Conservation (phyloP, 2,888 invertebrate genomes). For the Synanthedon myopaeformis region DNA sequence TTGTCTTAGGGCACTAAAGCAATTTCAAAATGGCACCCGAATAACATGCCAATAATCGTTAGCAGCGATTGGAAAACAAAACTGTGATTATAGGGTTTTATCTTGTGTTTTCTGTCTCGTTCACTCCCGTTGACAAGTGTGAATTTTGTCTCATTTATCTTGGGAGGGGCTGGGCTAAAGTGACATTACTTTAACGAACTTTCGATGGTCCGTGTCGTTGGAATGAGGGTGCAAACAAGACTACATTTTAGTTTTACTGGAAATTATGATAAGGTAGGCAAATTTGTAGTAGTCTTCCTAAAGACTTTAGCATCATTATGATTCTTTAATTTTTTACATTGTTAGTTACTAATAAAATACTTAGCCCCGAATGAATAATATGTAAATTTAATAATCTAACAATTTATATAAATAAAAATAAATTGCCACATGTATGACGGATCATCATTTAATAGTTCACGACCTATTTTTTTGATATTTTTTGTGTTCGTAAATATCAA, state of each 20-base stretch:
- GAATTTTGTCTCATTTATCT: conserved; percentile 36
- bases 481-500: too few relatives aligned
- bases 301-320: too few relatives aligned
- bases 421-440: too few relatives aligned
- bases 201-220: conserved; percentile 51
- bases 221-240: conserved; percentile 27
- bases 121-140: conserved; percentile 21
- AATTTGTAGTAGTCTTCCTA: too few relatives aligned
- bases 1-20: conserved; percentile 60
- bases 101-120: conserved; percentile 34
- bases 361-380: too few relatives aligned
- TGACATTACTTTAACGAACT: conserved; percentile 69
- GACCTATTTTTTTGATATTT: too few relatives aligned
- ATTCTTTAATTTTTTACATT: too few relatives aligned
- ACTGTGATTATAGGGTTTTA: conserved; percentile 74
- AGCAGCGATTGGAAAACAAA: conserved; percentile 76
- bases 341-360: too few relatives aligned
- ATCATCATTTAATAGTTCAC: too few relatives aligned
- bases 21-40: conserved; percentile 66
- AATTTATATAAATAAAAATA: too few relatives aligned
- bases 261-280: too few relatives aligned
- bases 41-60: conserved; percentile 77
- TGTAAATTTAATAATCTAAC: too few relatives aligned
- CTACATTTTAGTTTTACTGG: background rate
- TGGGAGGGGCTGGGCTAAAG: conserved; percentile 50